Evolutionary conservation across 2,888 invertebrate genomes (phyloP).

Genomic region (Yponomeuta malinellus): DNA sequence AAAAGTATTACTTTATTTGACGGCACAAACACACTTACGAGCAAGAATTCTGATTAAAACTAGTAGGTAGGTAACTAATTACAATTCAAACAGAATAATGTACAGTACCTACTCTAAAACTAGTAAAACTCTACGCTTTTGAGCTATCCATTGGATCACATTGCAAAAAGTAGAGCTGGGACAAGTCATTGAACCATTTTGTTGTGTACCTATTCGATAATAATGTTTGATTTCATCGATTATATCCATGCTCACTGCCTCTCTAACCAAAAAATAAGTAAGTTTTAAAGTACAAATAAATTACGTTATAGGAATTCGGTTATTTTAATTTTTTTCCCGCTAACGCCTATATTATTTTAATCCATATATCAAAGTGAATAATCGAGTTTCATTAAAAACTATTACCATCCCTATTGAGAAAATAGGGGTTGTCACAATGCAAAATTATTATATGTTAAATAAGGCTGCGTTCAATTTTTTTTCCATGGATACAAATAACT

Average conservation of each 20-base stretch:
- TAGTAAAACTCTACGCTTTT: conserved; percentile 42
- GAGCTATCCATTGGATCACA: conserved; percentile 58
- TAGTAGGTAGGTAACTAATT: conserved; percentile 23
- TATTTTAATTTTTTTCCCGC: too few species aligned
- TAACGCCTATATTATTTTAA: too few species aligned
- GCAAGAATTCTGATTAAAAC: neutral
- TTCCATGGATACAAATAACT: neutral
- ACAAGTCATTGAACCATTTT: neutral
- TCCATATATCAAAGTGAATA: too few species aligned
- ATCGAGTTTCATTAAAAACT: too few species aligned
- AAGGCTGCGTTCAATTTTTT: neutral
- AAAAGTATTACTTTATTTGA: conserved; percentile 44
- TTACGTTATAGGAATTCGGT: too few species aligned
- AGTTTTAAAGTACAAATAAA: too few species aligned
- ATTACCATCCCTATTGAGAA: neutral
- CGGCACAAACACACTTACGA: conserved; percentile 22
- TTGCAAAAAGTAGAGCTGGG: conserved; percentile 51
- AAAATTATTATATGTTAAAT: conserved; percentile 16
- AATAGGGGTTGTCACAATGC: conserved; percentile 27
- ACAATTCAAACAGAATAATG: conserved; percentile 2
- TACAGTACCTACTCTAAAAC: conserved; percentile 30
- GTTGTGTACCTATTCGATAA: neutral
- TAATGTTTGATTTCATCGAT: neutral
- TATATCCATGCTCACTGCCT: too few species aligned
- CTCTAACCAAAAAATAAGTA: too few species aligned